These are phyloP conservation scores for Lepetodrilus schrolli DNA, from an alignment of 2,888 invertebrate species.

Conservation along the genomic window DNA sequence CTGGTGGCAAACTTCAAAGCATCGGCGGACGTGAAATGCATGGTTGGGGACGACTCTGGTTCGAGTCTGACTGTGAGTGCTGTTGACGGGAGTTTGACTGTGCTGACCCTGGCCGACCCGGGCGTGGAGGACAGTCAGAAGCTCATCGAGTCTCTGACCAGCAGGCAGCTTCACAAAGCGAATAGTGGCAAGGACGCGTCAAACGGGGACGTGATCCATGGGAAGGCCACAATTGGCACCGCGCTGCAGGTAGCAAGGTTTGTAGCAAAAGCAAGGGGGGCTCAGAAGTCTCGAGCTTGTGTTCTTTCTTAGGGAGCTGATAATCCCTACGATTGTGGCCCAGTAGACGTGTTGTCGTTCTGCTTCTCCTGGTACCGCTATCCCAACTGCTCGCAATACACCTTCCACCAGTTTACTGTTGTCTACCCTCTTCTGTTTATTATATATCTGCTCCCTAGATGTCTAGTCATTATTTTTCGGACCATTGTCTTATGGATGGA, in stretches of 20 bases:
- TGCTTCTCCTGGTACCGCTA: background rate
- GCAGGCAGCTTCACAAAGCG: constrained; percentile 49
- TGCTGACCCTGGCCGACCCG: constrained; percentile 86
- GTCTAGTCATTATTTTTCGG: background rate
- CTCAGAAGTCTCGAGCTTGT: constrained; percentile 69
- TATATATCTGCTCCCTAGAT: background rate
- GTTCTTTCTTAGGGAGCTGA: constrained; percentile 51
- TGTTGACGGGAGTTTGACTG: constrained; percentile 93
- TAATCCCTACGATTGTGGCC: background rate
- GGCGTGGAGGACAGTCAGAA: constrained; percentile 62
- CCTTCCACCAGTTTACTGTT: background rate
- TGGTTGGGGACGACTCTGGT: constrained; percentile 69
- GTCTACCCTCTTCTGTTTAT: background rate
- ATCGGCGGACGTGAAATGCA: constrained; percentile 71
- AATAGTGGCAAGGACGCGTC: constrained; percentile 39
- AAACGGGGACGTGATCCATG: constrained; percentile 53
- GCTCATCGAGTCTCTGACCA: constrained; percentile 64
- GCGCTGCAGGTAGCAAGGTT: constrained; percentile 70
- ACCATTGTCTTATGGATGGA: constrained; percentile 10
- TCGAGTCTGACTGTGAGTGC: constrained; percentile 84
- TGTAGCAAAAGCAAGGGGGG: constrained; percentile 69
- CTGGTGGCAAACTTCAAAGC: constrained; percentile 88
- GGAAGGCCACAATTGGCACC: constrained; percentile 65
- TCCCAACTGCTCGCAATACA: background rate
- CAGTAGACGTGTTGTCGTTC: background rate